Percentiles rank a stretch among this genome's conserved stretches.
phyloP scores from a whole-genome alignment of 2,797 vertebrate genomes.

The Myiotriccus ornatus region DNA sequence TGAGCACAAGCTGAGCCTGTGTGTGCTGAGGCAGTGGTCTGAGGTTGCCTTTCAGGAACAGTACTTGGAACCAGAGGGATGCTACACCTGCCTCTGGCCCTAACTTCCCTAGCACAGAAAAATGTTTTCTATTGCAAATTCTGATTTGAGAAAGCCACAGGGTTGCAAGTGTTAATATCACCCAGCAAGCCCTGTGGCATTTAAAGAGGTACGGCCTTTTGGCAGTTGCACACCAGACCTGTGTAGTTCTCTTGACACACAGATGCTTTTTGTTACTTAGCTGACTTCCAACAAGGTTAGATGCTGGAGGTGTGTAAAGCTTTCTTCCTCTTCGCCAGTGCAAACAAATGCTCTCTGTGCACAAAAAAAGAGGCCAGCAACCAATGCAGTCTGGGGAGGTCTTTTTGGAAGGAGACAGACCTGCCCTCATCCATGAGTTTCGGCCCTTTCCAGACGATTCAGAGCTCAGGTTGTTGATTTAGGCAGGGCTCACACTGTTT shows the following conservation, averaged over 20 bases:
- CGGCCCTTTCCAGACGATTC: neutral
- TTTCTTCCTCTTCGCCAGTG: neutral
- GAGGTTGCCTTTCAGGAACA: neutral
- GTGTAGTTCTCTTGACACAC: neutral
- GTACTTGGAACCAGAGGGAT: neutral
- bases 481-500: conserved; percentile 8
- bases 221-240: neutral
- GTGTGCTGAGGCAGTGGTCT: neutral
- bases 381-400: neutral
- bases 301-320: neutral
- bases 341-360: conserved; percentile 14
- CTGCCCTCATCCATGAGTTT: neutral
- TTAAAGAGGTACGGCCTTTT: neutral
- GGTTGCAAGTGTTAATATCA: neutral
- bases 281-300: neutral
- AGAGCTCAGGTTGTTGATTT: neutral
- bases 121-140: neutral
- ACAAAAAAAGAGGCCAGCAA: neutral
- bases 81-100: neutral
- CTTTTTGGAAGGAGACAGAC: neutral
- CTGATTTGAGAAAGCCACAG: accelerated
- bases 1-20: neutral
- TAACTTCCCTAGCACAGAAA: neutral
- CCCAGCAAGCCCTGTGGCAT: neutral
- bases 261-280: conserved; percentile 33